phyloP scores from a whole-genome alignment of 1,140 invertebrate genomes.

The Pachyrhynchus sulphureomaculatus region DNA sequence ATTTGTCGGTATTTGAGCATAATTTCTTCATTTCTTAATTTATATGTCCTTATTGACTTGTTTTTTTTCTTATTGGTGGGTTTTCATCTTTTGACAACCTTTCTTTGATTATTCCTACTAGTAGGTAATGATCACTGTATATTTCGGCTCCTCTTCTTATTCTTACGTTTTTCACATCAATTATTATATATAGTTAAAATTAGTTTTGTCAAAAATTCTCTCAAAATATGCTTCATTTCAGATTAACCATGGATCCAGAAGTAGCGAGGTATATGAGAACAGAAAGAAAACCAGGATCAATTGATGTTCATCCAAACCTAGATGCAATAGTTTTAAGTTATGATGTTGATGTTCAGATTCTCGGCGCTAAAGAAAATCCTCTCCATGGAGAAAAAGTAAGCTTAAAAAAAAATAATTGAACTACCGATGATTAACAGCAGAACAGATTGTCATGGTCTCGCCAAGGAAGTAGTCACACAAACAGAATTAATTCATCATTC shows the following conservation, averaged over 20 bases:
- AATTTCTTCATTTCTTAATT: too few species aligned
- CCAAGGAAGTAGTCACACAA: slow-evolving; percentile 85
- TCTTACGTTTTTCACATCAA: too few species aligned
- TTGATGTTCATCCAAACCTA: slow-evolving; percentile 90
- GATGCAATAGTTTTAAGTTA: slow-evolving; percentile 89
- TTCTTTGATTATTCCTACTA: too few species aligned
- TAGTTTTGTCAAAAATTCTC: too few species aligned
- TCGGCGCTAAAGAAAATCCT: slow-evolving; percentile 79
- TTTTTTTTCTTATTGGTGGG: too few species aligned
- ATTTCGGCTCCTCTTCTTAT: too few species aligned
- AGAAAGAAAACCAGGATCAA: slow-evolving; percentile 77
- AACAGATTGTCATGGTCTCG: slow-evolving; percentile 77
- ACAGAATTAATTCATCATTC: slow-evolving; percentile 87
- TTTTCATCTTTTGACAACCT: too few species aligned
- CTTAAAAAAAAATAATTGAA: slow-evolving; percentile 81
- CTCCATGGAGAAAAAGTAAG: slow-evolving; percentile 85
- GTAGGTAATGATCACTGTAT: too few species aligned
- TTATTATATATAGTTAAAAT: too few species aligned
- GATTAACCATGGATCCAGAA: slow-evolving; percentile 57
- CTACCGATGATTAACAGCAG: slow-evolving; percentile 79
- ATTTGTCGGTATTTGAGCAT: too few species aligned
- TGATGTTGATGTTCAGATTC: slow-evolving; percentile 82
- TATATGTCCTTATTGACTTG: too few species aligned
- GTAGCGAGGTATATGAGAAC: slow-evolving; percentile 64
- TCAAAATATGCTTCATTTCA: too few species aligned